Evolutionary conservation across 2,888 invertebrate genomes (phyloP), one percentile per base, ranked within the genome.

Genomic region (Dynastes grantii): DNA sequence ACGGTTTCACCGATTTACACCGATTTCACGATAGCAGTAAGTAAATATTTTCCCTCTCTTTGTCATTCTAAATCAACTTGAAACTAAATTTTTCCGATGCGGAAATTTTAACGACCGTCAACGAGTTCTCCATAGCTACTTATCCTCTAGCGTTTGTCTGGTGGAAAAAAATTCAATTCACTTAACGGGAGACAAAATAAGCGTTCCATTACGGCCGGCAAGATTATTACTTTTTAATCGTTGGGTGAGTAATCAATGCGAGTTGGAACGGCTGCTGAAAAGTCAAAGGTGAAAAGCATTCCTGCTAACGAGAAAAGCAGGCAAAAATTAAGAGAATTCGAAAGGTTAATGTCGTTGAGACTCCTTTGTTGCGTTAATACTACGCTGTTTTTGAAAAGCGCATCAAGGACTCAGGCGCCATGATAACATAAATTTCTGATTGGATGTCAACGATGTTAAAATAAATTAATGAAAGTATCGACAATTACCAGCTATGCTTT

Each of bases 221-320:
- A 51, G 11, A 63, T 75, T 75, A 61, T 75, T 75, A 75, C 58
- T 40, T 75, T 61, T 75, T 40, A 61, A 75, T 61, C 73, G 73
- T 61, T 27, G 27, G 73, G 5, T 37, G 61, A 61, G 27, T 75
- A 55, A 49, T 75, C 63, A 55, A 61, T 75, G 37, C 40, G 73
- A 75, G 61, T 49, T 63, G 45, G 61, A 22, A 3, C 37, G n/a
- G 40, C n/a, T 16, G 16, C 37, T 32, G 22, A 75, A 75, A 75
- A 75, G 73, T 75, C 73, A 75, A 75, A 75, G 73, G 61, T 75
- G 73, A 75, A 75, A 61, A 63, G 45, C 27, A 75, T 75, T 58
- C 27, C 73, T 45, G 61, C 27, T 61, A 63, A 61, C 73, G 61
- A 75, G 73, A 63, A 55, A 32, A 37, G 6, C 61, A 27, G 27